Base-by-base conservation (phyloP, 2,888 invertebrate species). In the Lysandra bellargus region DNA sequence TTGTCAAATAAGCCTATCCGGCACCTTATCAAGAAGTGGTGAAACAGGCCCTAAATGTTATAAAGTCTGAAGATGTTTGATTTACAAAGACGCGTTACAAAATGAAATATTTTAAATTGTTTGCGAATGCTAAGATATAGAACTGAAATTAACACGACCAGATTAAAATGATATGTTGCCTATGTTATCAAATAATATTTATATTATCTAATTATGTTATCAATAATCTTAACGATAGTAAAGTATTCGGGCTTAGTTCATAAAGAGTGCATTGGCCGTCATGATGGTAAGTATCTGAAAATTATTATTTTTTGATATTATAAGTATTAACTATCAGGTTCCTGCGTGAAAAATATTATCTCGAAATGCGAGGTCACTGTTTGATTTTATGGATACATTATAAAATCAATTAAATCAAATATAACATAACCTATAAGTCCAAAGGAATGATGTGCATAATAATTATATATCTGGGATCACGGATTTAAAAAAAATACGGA, bases 201-300 rank as follows among this genome's bases (percentile, higher is more conserved):
- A n/a, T 78, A 78, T 17, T 57, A 78, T 78, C 78, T 53, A 78
- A 72, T n/a, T 72, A 72, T 78, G 78, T 72, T 78, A 78, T 78
- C 78, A 69, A 72, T 78, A 53, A 78, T 78, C 33, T 72, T 12
- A 53, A 72, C 64, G 72, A 78, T 53, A 69, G 78, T 53, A 33
- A 72, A 72, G 69, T 72, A 72, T 33, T 78, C 30, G 69, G 40
- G 40, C 44, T 44, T 40, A 9, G 44, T 74, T 74, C 17, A 57
- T 23, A 17, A 7, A 44, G n/a, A n/a, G 44, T 23, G 23, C 9
- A n/a, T 23, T 40, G 69, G 33, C 69, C 30, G 69, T 14, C 69
- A 33, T 60, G 40, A 37, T 37, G 33, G 69, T 69, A 69, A 14
- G 69, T 69, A 69, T 33, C 17, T 37, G 33, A 69, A 5, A 40